phyloP scores from a whole-genome alignment of 2,113 vertebrate species.

The Otus sunia region DNA sequence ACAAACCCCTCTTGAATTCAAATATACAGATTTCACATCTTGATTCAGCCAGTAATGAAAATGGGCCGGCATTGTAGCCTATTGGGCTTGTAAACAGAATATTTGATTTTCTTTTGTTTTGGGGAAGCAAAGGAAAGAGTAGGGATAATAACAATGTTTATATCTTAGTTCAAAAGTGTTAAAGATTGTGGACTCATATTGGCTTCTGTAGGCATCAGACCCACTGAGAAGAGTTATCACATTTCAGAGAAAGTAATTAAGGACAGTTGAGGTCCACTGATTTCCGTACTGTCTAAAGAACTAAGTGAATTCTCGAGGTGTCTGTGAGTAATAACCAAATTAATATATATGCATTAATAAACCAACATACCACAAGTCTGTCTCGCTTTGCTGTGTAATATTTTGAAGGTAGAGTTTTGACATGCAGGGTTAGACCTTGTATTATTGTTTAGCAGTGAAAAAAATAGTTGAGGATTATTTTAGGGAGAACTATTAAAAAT shows the following conservation, averaged over 20 bases:
- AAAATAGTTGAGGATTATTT: not conserved
- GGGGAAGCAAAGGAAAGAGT: not conserved
- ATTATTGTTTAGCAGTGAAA: not conserved
- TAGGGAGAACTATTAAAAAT: not conserved
- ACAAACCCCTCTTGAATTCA: not conserved
- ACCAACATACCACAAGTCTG: not conserved
- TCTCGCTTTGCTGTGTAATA: not conserved
- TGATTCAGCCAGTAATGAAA: not conserved
- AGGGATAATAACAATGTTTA: not conserved
- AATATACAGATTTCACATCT: not conserved
- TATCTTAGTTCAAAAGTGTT: not conserved
- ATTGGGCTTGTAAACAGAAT: not conserved
- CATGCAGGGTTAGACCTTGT: not conserved
- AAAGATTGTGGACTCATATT: not conserved
- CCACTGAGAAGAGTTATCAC: not conserved
- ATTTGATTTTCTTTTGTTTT: not conserved
- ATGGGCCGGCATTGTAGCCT: not conserved
- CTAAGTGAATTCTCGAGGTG: not conserved
- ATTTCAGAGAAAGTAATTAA: conserved; percentile 3
- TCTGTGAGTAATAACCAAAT: not conserved
- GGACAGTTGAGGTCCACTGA: conserved; percentile 15
- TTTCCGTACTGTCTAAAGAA: not conserved
- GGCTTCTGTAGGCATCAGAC: not conserved
- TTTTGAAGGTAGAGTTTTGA: not conserved
- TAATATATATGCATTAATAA: conserved; percentile 27